Percentiles rank a stretch among this genome's conserved stretches.
These are phyloP conservation scores for Erinaceus europaeus DNA, from an alignment of 2,113 vertebrate species.

Conservation along the genomic window DNA sequence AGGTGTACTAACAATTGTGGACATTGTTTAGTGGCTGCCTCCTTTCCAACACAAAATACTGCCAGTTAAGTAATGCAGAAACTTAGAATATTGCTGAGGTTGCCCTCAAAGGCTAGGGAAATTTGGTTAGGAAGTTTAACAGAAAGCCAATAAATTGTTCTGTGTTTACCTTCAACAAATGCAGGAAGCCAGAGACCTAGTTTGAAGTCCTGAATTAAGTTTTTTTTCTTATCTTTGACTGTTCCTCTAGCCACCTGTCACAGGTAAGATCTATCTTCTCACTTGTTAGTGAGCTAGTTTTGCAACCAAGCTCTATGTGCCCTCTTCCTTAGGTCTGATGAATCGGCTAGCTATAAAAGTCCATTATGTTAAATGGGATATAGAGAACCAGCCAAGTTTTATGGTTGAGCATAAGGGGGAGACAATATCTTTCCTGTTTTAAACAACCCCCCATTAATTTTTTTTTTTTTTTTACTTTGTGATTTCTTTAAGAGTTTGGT, in stretches of 20 bases:
- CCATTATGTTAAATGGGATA: not conserved
- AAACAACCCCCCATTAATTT: not conserved
- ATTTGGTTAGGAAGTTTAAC: not conserved
- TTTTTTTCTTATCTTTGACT: constrained; percentile 18
- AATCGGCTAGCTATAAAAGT: not conserved
- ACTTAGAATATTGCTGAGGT: not conserved
- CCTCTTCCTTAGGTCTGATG: not conserved
- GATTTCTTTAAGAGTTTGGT: constrained; percentile 43
- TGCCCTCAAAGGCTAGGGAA: not conserved
- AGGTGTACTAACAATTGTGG: constrained; percentile 56
- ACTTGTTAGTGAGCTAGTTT: not conserved
- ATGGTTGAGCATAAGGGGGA: not conserved
- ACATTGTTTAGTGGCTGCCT: constrained; percentile 30
- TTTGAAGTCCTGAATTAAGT: not conserved
- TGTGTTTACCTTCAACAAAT: constrained; percentile 24
- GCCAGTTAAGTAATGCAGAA: constrained; percentile 23
- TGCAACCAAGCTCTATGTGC: not conserved
- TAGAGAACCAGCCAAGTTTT: not conserved
- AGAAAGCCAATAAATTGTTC: not conserved
- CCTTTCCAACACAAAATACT: not conserved
- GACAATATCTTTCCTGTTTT: constrained; percentile 30
- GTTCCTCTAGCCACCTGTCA: not conserved
- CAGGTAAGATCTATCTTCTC: not conserved
- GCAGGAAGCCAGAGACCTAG: not conserved
- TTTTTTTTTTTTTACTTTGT: constrained; percentile 50